phyloP scores from a whole-genome alignment of 2,888 invertebrate species.

The Eledona agricola region DNA sequence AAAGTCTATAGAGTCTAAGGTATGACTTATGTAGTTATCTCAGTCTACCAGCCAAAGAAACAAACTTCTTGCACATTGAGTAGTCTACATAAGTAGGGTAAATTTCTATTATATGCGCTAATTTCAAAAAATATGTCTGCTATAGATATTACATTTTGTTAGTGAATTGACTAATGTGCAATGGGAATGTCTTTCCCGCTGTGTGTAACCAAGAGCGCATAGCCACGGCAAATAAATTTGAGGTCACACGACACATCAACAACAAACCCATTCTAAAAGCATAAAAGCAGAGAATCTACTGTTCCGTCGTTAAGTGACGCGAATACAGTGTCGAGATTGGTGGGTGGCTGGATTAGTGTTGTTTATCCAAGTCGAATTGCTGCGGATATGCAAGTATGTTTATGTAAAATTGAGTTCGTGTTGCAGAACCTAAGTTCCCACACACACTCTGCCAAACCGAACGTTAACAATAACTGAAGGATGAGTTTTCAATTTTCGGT shows the following conservation, averaged over 20 bases:
- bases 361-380: slow-evolving; percentile 20
- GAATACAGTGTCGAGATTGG: slow-evolving; percentile 21
- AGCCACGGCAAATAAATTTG: slow-evolving; percentile 15
- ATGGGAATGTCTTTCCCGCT: too few relatives aligned
- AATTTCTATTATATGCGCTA: too few relatives aligned
- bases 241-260: slow-evolving; percentile 8
- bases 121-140: too few relatives aligned
- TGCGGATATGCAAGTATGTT: slow-evolving; percentile 17
- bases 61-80: too few relatives aligned
- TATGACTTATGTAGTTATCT: too few relatives aligned
- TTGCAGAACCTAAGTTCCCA: slow-evolving; percentile 4
- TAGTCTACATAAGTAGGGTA: too few relatives aligned
- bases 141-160: too few relatives aligned
- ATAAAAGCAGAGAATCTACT: slow-evolving; percentile 13
- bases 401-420: slow-evolving; percentile 19
- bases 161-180: too few relatives aligned
- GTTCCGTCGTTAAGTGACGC: slow-evolving; percentile 16
- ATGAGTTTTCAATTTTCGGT: too few relatives aligned
- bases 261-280: slow-evolving; percentile 10
- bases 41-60: too few relatives aligned
- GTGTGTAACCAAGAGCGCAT: slow-evolving; percentile 4
- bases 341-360: slow-evolving; percentile 20
- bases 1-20: too few relatives aligned
- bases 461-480: background rate
- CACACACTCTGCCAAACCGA: background rate